Evolutionary conservation across 2,797 vertebrate genomes (phyloP).

Genomic region (Hydrocynus forskahlii): DNA sequence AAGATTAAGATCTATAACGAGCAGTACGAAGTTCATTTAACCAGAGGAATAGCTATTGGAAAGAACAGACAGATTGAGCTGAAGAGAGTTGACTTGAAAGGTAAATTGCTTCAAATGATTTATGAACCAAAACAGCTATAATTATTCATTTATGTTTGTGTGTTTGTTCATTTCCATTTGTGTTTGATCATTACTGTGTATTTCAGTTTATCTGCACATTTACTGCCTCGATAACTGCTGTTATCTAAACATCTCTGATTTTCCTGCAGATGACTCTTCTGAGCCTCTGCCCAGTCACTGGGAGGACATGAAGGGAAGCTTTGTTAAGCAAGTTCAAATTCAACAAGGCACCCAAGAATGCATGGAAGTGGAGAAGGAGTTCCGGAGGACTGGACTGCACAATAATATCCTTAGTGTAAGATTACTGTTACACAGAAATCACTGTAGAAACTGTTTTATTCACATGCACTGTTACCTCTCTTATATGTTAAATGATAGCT

Average conservation of each 20-base stretch:
- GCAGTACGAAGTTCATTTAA: constrained; percentile 62
- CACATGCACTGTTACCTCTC: no score
- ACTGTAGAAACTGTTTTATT: constrained; percentile 8
- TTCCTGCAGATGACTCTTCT: constrained; percentile 5
- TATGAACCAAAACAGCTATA: not conserved
- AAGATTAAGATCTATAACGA: constrained; percentile 72
- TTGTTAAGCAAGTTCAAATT: constrained; percentile 52
- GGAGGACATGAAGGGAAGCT: constrained; percentile 65
- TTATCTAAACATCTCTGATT: no score
- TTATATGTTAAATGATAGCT: no score
- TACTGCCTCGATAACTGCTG: not conserved
- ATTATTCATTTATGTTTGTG: no score
- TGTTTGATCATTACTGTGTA: not conserved
- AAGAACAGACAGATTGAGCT: constrained; percentile 44
- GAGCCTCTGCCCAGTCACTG: constrained; percentile 62
- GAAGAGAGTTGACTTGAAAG: constrained; percentile 60
- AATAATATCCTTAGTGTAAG: constrained; percentile 62
- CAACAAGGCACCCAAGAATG: constrained; percentile 44
- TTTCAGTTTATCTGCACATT: not conserved
- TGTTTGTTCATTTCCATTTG: not conserved
- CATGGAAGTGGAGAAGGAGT: constrained; percentile 41
- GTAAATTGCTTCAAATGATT: constrained; percentile 46
- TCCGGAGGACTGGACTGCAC: not conserved
- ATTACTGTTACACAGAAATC: not conserved
- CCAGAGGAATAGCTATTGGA: not conserved